Evolutionary conservation across 2,888 invertebrate genomes (phyloP).

Genomic region (Lydus trimaculatus): DNA sequence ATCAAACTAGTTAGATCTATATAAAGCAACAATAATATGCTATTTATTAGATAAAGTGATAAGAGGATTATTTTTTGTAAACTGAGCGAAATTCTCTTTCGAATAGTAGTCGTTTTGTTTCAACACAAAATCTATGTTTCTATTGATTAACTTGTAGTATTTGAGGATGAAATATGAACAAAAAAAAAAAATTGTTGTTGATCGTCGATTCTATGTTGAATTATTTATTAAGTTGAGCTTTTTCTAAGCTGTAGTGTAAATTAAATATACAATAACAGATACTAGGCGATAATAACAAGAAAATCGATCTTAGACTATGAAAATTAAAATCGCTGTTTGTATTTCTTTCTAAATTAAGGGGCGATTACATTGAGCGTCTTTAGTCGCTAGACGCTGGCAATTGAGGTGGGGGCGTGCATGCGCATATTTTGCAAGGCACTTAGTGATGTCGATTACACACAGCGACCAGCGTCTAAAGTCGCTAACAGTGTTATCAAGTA

Average conservation of each 20-base stretch:
- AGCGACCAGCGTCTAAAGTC: too few species aligned
- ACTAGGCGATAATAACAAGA: background rate
- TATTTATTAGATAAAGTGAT: conserved; percentile 24
- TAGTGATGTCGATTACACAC: too few species aligned
- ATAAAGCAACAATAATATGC: conserved; percentile 17
- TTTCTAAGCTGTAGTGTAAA: too few species aligned
- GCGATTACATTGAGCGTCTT: too few species aligned
- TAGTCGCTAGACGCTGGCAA: too few species aligned
- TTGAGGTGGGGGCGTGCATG: too few species aligned
- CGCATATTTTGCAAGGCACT: too few species aligned
- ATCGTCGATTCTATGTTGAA: background rate
- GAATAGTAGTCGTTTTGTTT: conserved; percentile 24
- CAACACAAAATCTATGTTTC: conserved; percentile 17
- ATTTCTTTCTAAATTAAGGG: background rate
- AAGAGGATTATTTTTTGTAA: conserved; percentile 28
- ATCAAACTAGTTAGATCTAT: background rate
- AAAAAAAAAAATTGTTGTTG: background rate
- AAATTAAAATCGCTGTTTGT: background rate
- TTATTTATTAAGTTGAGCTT: background rate
- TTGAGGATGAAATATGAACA: conserved; percentile 20
- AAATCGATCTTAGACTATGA: background rate
- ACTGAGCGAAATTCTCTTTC: too few species aligned
- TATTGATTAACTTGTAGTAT: conserved; percentile 30
- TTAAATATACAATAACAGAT: too few species aligned
- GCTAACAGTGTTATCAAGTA: too few species aligned